Percentiles rank a stretch among this genome's conserved stretches.
Conservation (phyloP, 2,113 vertebrate species). For the Melanotaenia duboulayi region DNA sequence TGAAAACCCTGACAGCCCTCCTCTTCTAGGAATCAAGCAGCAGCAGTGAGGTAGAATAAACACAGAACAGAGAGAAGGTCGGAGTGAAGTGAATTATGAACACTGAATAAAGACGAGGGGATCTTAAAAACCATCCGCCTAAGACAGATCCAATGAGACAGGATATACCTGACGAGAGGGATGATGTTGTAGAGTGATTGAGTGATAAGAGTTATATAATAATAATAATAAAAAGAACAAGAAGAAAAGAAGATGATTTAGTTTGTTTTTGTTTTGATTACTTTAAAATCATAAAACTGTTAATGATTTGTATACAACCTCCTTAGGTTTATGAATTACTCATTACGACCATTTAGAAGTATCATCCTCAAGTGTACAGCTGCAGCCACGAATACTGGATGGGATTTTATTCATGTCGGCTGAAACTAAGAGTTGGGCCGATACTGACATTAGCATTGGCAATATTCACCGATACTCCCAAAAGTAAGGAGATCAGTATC, state of each 20-base stretch:
- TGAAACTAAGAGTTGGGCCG: no score
- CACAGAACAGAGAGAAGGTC: slow-evolving; percentile 34
- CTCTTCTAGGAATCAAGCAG: slow-evolving; percentile 75
- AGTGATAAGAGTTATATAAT: no score
- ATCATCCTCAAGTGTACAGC: slow-evolving; percentile 23
- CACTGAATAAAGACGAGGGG: slow-evolving; percentile 29
- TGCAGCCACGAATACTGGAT: neutral
- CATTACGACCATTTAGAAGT: slow-evolving; percentile 29
- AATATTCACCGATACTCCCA: no score
- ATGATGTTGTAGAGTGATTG: neutral
- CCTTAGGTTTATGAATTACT: slow-evolving; percentile 15
- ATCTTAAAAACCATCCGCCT: slow-evolving; percentile 47
- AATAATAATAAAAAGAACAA: no score
- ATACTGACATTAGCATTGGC: no score
- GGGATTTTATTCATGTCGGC: neutral
- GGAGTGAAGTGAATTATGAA: slow-evolving; percentile 47
- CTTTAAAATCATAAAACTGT: slow-evolving; percentile 17
- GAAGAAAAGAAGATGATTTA: no score
- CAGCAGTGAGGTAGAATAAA: slow-evolving; percentile 57
- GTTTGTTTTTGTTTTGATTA: neutral
- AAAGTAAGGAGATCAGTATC: no score
- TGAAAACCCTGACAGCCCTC: slow-evolving; percentile 73
- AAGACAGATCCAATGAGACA: slow-evolving; percentile 16
- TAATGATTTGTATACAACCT: slow-evolving; percentile 39
- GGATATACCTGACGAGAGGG: slow-evolving; percentile 24